A percentile compares a stretch with the other conserved stretches of the same genome.
Conservation (phyloP, 2,113 vertebrate genomes). For the Orientallactaga bullata region DNA sequence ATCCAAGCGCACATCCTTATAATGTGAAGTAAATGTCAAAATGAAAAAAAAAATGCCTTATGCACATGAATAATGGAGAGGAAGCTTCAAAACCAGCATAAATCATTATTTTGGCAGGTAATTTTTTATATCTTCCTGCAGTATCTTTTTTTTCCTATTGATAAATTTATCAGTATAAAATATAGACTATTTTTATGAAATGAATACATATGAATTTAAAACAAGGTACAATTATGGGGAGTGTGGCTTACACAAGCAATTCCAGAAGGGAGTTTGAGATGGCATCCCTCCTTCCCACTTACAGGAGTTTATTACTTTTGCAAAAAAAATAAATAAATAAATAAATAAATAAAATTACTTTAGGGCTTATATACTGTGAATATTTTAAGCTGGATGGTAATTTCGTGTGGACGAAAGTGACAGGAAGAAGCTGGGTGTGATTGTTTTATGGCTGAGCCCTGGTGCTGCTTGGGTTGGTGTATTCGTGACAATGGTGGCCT, state of each 20-base stretch:
- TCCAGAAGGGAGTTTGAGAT: not conserved
- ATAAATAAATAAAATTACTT: not conserved
- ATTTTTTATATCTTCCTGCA: slow-evolving; percentile 79
- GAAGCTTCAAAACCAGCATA: slow-evolving; percentile 79
- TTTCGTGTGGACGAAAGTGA: slow-evolving; percentile 12
- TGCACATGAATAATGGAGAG: slow-evolving; percentile 78
- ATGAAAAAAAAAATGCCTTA: slow-evolving; percentile 57
- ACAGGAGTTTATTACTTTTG: slow-evolving; percentile 65
- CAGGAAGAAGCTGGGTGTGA: not conserved
- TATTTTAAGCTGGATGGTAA: not conserved
- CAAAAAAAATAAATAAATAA: not conserved
- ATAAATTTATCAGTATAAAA: slow-evolving; percentile 79
- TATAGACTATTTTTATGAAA: slow-evolving; percentile 79
- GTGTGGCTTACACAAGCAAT: not conserved
- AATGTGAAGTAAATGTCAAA: slow-evolving; percentile 77
- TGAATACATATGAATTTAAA: slow-evolving; percentile 81
- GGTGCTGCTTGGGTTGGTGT: not conserved
- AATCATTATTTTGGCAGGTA: slow-evolving; percentile 81
- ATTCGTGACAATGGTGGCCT: accelerated
- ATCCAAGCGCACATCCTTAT: slow-evolving; percentile 56
- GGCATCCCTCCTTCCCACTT: not conserved
- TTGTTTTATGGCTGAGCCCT: not conserved
- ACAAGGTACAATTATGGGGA: slow-evolving; percentile 72
- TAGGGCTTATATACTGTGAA: not conserved
- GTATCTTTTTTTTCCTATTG: slow-evolving; percentile 74